Base-by-base conservation (phyloP, 2,797 vertebrate species). In the Sebastes flavidus region DNA sequence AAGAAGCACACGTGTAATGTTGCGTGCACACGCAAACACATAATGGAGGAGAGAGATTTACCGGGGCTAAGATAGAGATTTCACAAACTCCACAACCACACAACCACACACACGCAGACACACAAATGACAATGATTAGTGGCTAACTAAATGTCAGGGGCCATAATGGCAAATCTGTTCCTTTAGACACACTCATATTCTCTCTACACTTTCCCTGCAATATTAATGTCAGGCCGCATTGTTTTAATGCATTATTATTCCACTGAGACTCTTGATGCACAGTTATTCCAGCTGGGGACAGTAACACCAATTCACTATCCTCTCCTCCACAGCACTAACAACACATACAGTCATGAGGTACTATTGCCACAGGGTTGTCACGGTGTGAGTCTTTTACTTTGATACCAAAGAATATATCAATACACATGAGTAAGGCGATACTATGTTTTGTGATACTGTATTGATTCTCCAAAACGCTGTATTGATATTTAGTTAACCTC, bases 91-190 rank as follows among this genome's bases (percentile, higher is more conserved):
- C 76, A 29, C 56, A n/a, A n/a, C 1, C 62, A n/a, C 76, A 52
- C 42, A 22, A 72, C 63, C 56, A 70, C 73, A 70, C 75, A 56
- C 49, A 75, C 76, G 71, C 75, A 71, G 55, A 74, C 75, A 82
- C 81, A 82, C 52, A 84, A 27, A 77, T 63, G 80, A 82, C 86
- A 80, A 85, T 92, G 87, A 93, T 93, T 90, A 90, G 88, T 88
- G 72, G 72, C 86, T 84, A 90, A 85, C 85, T 90, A 94, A 94
- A 93, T 93, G 87, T 91, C 90, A 94, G 78, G 87, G 81, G 85
- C 77, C 88, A 90, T 88, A 83, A 91, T 84, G 80, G 89, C 86
- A 90, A 91, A 92, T 89, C 85, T 89, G 90, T 84, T 92, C 76
- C 90, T 91, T 86, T 83, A 74, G 82, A 89, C 85, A 84, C 85